Conservation (phyloP, 1,140 invertebrate genomes). For the Frieseomelitta varia region DNA sequence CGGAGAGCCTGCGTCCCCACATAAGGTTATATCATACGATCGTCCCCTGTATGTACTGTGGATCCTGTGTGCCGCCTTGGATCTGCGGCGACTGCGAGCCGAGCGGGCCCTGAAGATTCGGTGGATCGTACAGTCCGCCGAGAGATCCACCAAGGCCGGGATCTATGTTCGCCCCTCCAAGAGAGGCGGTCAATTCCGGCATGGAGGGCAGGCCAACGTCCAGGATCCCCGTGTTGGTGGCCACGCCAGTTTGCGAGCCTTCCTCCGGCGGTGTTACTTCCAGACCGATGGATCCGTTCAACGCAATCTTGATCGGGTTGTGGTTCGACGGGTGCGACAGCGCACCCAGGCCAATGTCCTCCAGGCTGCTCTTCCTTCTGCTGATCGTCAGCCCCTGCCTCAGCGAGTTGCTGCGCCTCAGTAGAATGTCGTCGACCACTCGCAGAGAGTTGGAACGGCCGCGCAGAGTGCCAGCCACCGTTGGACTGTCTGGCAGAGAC, state of each 20-base stretch:
- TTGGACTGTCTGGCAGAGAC: slow-evolving; percentile 93
- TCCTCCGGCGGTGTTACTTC: slow-evolving; percentile 93
- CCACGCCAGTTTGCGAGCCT: slow-evolving; percentile 79
- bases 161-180: slow-evolving; percentile 49
- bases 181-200: slow-evolving; percentile 64
- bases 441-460: slow-evolving; percentile 92
- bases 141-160: slow-evolving; percentile 81
- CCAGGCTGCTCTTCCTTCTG: slow-evolving; percentile 90
- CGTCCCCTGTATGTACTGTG: slow-evolving; percentile 91
- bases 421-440: slow-evolving; percentile 91
- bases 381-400: slow-evolving; percentile 87
- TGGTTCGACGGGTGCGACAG: slow-evolving; percentile 83
- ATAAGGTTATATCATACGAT: slow-evolving; percentile 96
- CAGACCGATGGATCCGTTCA: slow-evolving; percentile 92
- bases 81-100: slow-evolving; percentile 70
- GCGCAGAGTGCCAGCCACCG: slow-evolving; percentile 88
- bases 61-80: slow-evolving; percentile 83
- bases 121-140: slow-evolving; percentile 77
- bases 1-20: slow-evolving; percentile 91
- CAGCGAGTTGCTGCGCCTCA: slow-evolving; percentile 91
- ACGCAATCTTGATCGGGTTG: slow-evolving; percentile 91
- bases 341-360: slow-evolving; percentile 89
- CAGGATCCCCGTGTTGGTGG: slow-evolving; percentile 83
- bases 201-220: slow-evolving; percentile 83
- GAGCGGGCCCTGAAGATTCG: slow-evolving; percentile 66